A percentile compares a stretch with the other conserved stretches of the same genome.
Conservation (phyloP, 2,888 invertebrate genomes). For the Siphlonurus alternatus region DNA sequence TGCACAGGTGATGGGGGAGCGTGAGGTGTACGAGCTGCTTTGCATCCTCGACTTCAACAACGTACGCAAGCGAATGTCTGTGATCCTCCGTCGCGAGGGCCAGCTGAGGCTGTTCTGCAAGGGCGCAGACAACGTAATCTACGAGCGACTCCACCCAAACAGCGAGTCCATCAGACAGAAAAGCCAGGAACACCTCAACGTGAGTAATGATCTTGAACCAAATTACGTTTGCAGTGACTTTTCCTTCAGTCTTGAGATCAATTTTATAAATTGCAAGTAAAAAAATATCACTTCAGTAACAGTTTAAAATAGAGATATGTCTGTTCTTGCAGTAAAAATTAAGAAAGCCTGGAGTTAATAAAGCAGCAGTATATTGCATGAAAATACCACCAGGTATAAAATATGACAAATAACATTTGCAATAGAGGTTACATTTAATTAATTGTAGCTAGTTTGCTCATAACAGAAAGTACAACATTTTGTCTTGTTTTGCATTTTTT, state of each 20-base stretch:
- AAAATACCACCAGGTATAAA: too few relatives aligned
- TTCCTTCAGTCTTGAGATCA: too few relatives aligned
- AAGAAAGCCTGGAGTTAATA: neutral
- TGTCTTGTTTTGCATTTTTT: too few relatives aligned
- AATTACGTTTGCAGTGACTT: too few relatives aligned
- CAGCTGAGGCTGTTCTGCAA: constrained; percentile 85
- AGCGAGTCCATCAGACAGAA: constrained; percentile 60
- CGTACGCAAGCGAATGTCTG: constrained; percentile 97
- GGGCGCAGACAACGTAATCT: constrained; percentile 96
- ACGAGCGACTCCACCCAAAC: constrained; percentile 69
- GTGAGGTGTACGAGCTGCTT: constrained; percentile 66
- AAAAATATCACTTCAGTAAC: too few relatives aligned
- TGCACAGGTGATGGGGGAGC: constrained; percentile 42
- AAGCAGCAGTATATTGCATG: too few relatives aligned
- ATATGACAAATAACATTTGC: too few relatives aligned
- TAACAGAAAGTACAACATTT: too few relatives aligned
- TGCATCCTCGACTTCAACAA: constrained; percentile 99
- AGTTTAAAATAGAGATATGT: too few relatives aligned
- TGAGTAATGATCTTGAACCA: constrained; percentile 30
- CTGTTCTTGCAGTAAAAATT: neutral
- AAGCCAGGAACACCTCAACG: constrained; percentile 89
- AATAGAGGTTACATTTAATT: too few relatives aligned
- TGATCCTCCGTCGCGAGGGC: constrained; percentile 69
- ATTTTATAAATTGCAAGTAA: too few relatives aligned
- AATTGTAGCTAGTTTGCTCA: too few relatives aligned